These are phyloP conservation scores for Ormyrus pomaceus DNA, from an alignment of 2,888 invertebrate genomes.

Conservation along the genomic window DNA sequence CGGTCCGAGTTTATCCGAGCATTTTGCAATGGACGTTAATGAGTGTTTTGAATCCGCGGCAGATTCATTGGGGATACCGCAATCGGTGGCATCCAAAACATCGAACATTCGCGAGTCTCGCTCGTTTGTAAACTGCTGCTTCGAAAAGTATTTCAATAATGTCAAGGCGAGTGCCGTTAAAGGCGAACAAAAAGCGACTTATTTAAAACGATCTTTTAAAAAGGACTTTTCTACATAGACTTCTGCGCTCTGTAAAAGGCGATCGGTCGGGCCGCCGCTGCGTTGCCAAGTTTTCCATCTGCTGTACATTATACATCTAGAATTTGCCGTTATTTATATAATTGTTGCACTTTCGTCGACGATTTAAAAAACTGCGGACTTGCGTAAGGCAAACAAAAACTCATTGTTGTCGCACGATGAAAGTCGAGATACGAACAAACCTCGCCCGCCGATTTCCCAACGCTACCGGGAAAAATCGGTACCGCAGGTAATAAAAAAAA, in stretches of 20 bases:
- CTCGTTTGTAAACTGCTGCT: too few species aligned
- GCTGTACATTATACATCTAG: neutral
- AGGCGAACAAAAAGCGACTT: neutral
- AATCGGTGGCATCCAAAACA: constrained; percentile 19
- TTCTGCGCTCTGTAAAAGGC: constrained; percentile 33
- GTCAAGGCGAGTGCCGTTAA: neutral
- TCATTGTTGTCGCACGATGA: too few species aligned
- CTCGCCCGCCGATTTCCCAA: too few species aligned
- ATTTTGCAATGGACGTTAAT: constrained; percentile 35
- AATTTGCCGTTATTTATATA: constrained; percentile 38
- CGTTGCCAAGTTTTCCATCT: constrained; percentile 45
- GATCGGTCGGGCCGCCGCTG: constrained; percentile 16
- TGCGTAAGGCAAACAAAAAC: neutral
- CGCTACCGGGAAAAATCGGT: too few species aligned
- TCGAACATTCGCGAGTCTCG: neutral
- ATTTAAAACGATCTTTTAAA: neutral
- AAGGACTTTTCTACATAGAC: constrained; percentile 32
- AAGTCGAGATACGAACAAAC: too few species aligned
- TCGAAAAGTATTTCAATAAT: constrained; percentile 21
- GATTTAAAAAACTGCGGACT: neutral
- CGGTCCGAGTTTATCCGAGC: constrained; percentile 17
- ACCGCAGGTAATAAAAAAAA: too few species aligned
- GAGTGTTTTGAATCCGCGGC: constrained; percentile 51
- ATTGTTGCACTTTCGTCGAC: constrained; percentile 20
- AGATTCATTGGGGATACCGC: constrained; percentile 21